phyloP scores from a whole-genome alignment of 1,140 invertebrate genomes.

The Trichomalopsis sarcophagae region DNA sequence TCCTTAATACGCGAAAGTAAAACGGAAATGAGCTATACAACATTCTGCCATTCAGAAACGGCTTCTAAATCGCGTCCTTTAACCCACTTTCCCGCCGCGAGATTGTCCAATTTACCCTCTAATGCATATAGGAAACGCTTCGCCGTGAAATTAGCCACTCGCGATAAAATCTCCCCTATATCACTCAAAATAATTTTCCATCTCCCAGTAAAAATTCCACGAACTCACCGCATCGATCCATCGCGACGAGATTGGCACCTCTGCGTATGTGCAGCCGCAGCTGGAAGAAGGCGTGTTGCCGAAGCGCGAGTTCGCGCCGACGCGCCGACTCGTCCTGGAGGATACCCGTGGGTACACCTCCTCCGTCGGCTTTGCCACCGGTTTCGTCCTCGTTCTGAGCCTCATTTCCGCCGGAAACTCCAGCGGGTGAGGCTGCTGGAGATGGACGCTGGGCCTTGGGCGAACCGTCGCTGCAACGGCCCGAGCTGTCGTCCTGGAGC shows the following conservation, averaged over 20 bases:
- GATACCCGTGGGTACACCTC: not conserved
- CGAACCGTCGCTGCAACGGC: conserved; percentile 59
- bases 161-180: too few species aligned
- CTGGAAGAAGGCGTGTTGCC: conserved; percentile 93
- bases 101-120: too few species aligned
- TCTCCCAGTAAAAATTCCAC: too few species aligned
- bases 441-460: conserved; percentile 55
- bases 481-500: conserved; percentile 60
- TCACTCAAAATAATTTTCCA: too few species aligned
- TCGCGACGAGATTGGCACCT: conserved; percentile 91
- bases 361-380: not conserved
- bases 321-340: conserved; percentile 78
- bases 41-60: too few species aligned
- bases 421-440: not conserved
- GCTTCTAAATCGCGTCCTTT: too few species aligned
- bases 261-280: conserved; percentile 90
- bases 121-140: too few species aligned
- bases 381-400: not conserved
- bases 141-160: too few species aligned
- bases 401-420: not conserved
- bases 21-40: too few species aligned
- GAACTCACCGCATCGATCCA: conserved; percentile 94
- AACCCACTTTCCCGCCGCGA: too few species aligned
- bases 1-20: conserved; percentile 20
- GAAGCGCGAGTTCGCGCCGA: conserved; percentile 81